Evolutionary conservation across 2,797 vertebrate genomes (phyloP).

Genomic region (Crocidura indochinensis): DNA sequence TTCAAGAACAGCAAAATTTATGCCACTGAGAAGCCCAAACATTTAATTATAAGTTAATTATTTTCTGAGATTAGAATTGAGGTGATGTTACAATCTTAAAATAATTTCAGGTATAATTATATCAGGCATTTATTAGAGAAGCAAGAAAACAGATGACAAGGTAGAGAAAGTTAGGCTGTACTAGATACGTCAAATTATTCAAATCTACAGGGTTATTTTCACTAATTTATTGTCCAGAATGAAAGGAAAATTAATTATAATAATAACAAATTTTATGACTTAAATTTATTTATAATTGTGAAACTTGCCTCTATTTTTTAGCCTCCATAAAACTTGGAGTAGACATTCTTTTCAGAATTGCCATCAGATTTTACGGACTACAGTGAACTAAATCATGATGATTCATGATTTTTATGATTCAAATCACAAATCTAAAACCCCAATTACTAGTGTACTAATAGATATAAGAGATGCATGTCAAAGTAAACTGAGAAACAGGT

Average conservation of each 20-base stretch:
- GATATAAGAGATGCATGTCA: not conserved
- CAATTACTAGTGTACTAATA: not conserved
- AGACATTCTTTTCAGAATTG: not conserved
- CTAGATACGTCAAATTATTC: not conserved
- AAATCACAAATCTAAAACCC: not conserved
- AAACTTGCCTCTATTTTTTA: not conserved
- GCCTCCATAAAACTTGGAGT: not conserved
- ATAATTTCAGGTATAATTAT: not conserved
- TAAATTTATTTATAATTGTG: not conserved
- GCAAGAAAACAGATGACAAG: not conserved
- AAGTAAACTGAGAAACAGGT: not conserved
- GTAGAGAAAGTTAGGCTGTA: not conserved
- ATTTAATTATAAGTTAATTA: not conserved
- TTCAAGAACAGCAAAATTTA: not conserved
- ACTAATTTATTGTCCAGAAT: not conserved
- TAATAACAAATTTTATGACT: not conserved
- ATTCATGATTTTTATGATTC: not conserved
- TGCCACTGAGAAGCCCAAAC: not conserved
- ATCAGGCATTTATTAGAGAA: not conserved
- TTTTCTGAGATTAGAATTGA: not conserved
- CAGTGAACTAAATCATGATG: not conserved
- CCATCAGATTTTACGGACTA: not conserved
- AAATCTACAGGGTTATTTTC: conserved; percentile 13
- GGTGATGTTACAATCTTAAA: conserved; percentile 14
- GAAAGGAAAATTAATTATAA: not conserved